These are phyloP conservation scores for Macrophya alboannulata DNA, from an alignment of 2,888 invertebrate genomes.

Conservation along the genomic window DNA sequence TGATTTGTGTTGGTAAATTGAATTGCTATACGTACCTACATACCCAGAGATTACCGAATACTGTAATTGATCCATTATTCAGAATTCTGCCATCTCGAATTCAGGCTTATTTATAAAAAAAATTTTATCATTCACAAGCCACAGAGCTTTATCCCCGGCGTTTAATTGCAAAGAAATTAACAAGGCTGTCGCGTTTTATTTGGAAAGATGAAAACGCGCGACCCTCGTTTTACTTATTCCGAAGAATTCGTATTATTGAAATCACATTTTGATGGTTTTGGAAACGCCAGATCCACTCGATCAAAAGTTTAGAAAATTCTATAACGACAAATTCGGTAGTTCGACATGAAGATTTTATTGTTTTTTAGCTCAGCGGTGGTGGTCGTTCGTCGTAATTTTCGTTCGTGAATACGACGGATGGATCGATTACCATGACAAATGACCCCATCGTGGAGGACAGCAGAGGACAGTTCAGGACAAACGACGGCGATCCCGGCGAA, in stretches of 20 bases:
- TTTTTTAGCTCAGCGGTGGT: slow-evolving; percentile 8
- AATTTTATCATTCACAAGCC: not conserved
- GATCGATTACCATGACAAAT: slow-evolving; percentile 51
- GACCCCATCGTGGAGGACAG: slow-evolving; percentile 23
- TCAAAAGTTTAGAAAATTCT: not conserved
- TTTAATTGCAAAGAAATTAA: not conserved
- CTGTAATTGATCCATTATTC: slow-evolving; percentile 5
- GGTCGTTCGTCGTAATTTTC: slow-evolving; percentile 22
- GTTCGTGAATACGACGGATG: slow-evolving; percentile 25
- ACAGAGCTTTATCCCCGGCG: not conserved
- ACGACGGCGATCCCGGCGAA: slow-evolving; percentile 18
- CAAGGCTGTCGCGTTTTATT: not conserved
- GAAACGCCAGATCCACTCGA: not conserved
- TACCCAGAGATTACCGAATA: not conserved
- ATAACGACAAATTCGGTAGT: not conserved
- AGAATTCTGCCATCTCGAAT: too few relatives aligned
- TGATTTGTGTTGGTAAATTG: slow-evolving; percentile 27
- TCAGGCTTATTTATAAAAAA: not conserved
- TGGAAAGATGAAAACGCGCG: not conserved
- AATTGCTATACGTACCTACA: not conserved
- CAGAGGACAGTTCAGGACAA: slow-evolving; percentile 30
- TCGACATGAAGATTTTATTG: slow-evolving; percentile 14
- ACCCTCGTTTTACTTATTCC: not conserved
- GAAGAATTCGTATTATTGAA: not conserved
- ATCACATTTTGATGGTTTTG: not conserved